Evolutionary conservation across 1,140 invertebrate species (phyloP).

Genomic region (Melanaphis sacchari): DNA sequence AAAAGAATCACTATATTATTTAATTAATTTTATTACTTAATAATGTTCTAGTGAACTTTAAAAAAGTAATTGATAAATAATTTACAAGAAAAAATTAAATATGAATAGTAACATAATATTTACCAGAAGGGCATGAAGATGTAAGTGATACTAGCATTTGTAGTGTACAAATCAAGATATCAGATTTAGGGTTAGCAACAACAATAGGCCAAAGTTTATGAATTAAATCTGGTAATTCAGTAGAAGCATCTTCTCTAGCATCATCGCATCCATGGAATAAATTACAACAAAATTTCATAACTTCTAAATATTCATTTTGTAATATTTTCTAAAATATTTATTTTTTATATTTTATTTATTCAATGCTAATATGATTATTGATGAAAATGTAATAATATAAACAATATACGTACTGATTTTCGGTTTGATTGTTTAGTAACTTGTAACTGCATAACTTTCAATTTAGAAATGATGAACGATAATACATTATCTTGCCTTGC

Average conservation of each 20-base stretch:
- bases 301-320: constrained; percentile 43
- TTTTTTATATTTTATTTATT: neutral
- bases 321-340: constrained; percentile 36
- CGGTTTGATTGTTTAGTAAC: constrained; percentile 4
- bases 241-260: constrained; percentile 11
- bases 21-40: neutral
- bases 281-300: constrained; percentile 36
- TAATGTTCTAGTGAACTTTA: neutral
- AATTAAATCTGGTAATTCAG: constrained; percentile 41
- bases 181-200: constrained; percentile 12
- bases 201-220: constrained; percentile 44
- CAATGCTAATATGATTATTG: neutral
- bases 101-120: neutral
- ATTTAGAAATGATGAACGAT: neutral
- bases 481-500: neutral
- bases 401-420: constrained; percentile 13
- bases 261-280: constrained; percentile 6
- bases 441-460: constrained; percentile 25
- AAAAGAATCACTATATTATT: too few species aligned
- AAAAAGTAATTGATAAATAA: neutral
- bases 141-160: constrained; percentile 49
- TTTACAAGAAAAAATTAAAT: neutral
- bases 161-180: constrained; percentile 32
- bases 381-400: neutral
- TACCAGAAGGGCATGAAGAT: constrained; percentile 34